These are phyloP conservation scores for Dolichoris vasculosae DNA, from an alignment of 1,140 invertebrate genomes.

Conservation along the genomic window DNA sequence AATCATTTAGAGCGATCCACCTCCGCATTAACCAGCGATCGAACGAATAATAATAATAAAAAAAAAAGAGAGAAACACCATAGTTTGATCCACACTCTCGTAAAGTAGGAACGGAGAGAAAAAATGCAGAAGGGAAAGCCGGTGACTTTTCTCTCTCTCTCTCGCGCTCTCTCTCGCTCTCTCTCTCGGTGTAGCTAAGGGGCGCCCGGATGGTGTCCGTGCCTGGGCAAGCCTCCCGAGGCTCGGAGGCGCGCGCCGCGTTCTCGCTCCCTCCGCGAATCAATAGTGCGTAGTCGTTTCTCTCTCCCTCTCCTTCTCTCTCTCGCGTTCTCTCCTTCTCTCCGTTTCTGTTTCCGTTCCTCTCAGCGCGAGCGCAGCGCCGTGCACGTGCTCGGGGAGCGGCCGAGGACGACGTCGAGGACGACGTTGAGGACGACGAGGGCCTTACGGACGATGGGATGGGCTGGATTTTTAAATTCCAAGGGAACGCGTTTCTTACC, in stretches of 20 bases:
- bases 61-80: neutral
- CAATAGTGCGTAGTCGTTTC: constrained; percentile 51
- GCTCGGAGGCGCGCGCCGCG: constrained; percentile 35
- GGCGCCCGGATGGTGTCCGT: constrained; percentile 35
- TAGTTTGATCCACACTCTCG: neutral
- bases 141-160: neutral
- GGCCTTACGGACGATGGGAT: too few relatives aligned
- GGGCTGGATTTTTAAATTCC: too few relatives aligned
- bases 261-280: constrained; percentile 44
- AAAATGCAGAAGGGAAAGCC: neutral
- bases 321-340: constrained; percentile 1
- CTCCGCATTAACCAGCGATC: neutral
- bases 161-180: neutral
- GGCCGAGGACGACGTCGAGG: neutral
- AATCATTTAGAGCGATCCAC: neutral
- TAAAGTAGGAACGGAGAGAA: neutral
- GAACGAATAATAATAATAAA: neutral
- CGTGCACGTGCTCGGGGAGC: constrained; percentile 33
- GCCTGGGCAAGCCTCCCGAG: constrained; percentile 42
- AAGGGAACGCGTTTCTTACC: too few relatives aligned
- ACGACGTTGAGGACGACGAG: too few relatives aligned
- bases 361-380: constrained; percentile 23
- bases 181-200: constrained; percentile 22
- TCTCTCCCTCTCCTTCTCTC: neutral
- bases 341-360: neutral